Percentiles rank a stretch among this genome's conserved stretches.
Evolutionary conservation across 2,888 invertebrate genomes (phyloP).

Genomic region (Mechanitis mazaeus): DNA sequence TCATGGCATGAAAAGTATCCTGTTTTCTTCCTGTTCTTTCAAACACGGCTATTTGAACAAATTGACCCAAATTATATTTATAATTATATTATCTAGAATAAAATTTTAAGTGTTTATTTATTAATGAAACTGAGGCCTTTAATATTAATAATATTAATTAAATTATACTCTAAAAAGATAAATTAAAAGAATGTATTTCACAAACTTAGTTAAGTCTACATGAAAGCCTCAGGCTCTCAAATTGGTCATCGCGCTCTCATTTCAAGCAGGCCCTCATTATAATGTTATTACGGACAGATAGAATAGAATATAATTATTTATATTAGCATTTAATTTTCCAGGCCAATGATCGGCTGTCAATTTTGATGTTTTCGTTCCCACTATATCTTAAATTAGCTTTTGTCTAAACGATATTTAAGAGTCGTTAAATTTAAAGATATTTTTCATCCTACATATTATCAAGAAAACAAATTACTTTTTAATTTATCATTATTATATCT

Average conservation of each 20-base stretch:
- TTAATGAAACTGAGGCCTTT: too few relatives aligned
- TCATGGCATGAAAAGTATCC: too few relatives aligned
- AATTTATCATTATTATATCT: constrained; percentile 14
- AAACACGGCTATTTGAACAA: too few relatives aligned
- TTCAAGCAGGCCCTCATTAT: constrained; percentile 32
- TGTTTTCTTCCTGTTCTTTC: too few relatives aligned
- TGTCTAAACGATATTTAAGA: constrained; percentile 30
- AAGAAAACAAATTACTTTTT: constrained; percentile 29
- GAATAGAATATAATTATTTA: constrained; percentile 65
- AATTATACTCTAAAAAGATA: too few relatives aligned
- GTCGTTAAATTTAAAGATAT: constrained; percentile 29
- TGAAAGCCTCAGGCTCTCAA: constrained; percentile 29
- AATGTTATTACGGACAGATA: constrained; percentile 67
- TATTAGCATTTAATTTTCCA: constrained; percentile 76
- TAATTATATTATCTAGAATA: too few relatives aligned
- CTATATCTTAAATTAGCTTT: constrained; percentile 32
- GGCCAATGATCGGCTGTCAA: constrained; percentile 56
- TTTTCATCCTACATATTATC: constrained; percentile 22
- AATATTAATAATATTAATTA: too few relatives aligned
- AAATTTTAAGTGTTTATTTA: too few relatives aligned
- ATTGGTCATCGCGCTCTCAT: constrained; percentile 48
- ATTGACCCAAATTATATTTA: too few relatives aligned
- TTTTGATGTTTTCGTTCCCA: constrained; percentile 36
- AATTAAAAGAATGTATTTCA: too few relatives aligned
- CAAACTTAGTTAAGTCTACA: neutral